A percentile compares a stretch with the other conserved stretches of the same genome.
Conservation (phyloP, 2,113 vertebrate genomes). For the Rissa tridactyla region DNA sequence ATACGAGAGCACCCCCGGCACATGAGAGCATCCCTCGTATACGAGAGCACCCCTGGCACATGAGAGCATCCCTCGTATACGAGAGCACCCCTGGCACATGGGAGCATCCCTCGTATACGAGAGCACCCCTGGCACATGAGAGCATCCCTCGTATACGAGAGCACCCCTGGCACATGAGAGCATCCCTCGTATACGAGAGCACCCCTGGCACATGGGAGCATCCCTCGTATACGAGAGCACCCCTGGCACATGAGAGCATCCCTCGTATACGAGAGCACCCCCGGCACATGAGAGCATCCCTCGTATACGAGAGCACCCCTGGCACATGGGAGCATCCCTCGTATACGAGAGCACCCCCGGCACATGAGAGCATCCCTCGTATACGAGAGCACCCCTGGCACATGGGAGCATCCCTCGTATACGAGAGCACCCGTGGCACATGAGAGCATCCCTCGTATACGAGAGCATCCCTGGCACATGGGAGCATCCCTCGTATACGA, state of each 20-base stretch:
- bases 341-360: too few relatives aligned
- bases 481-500: not conserved
- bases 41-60: too few relatives aligned
- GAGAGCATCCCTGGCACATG: accelerated
- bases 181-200: not conserved
- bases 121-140: accelerated
- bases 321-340: not conserved
- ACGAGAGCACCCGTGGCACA: not conserved
- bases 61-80: not conserved
- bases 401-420: not conserved
- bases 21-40: not conserved
- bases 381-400: not conserved
- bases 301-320: not conserved
- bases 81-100: not conserved
- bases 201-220: not conserved
- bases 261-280: not conserved
- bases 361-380: not conserved
- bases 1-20: not conserved
- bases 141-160: not conserved
- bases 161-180: too few relatives aligned
- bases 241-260: too few relatives aligned
- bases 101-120: not conserved
- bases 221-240: not conserved
- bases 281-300: not conserved
- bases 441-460: not conserved